These are phyloP conservation scores for Sisyra nigra DNA, from an alignment of 2,888 invertebrate species.

Conservation along the genomic window DNA sequence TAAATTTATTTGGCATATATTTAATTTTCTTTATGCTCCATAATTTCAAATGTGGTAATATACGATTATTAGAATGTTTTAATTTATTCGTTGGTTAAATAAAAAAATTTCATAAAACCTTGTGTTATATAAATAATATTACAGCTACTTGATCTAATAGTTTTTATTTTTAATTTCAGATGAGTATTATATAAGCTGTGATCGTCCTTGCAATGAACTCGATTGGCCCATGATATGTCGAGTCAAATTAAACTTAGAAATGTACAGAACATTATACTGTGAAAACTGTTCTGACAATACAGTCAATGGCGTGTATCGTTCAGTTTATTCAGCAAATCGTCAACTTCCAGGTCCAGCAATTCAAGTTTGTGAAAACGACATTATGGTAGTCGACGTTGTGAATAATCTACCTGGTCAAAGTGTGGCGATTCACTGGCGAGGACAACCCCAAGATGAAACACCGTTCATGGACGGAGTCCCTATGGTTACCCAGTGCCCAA, in stretches of 20 bases:
- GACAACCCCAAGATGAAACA: conserved; percentile 47
- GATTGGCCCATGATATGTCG: conserved; percentile 70
- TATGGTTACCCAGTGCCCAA: conserved; percentile 62
- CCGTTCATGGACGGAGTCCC: conserved; percentile 65
- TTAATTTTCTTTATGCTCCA: too few relatives aligned
- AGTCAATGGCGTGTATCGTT: conserved; percentile 44
- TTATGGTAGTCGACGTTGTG: conserved; percentile 52
- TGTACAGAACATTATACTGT: conserved; percentile 51
- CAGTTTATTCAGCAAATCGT: conserved; percentile 50
- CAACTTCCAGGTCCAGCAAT: conserved; percentile 45
- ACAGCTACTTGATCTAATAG: background rate
- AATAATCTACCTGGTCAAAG: conserved; percentile 53
- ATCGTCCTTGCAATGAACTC: conserved; percentile 57
- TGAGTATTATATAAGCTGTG: conserved; percentile 55
- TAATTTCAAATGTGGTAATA: too few relatives aligned
- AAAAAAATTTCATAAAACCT: background rate
- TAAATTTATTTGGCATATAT: too few relatives aligned
- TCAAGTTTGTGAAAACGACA: conserved; percentile 55
- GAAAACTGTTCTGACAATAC: conserved; percentile 42
- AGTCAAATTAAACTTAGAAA: conserved; percentile 56
- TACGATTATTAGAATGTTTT: too few relatives aligned
- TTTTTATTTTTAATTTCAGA: conserved; percentile 35
- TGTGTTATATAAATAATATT: background rate
- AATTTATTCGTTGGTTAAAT: too few relatives aligned
- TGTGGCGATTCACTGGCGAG: conserved; percentile 64